Evolutionary conservation across 2,797 vertebrate species (phyloP).

Genomic region (Sphenodon punctatus): DNA sequence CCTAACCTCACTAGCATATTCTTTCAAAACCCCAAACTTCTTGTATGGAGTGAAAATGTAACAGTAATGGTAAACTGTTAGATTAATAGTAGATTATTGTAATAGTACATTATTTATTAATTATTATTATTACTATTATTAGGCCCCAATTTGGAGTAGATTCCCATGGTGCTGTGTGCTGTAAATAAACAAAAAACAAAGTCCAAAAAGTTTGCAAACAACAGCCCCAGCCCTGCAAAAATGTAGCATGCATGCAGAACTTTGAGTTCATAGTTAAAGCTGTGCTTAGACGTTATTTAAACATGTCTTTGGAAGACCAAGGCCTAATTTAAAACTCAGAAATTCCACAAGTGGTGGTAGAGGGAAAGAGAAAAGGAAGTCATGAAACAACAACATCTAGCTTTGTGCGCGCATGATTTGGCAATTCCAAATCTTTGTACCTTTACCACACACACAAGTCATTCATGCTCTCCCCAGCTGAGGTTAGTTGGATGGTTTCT

Average conservation of each 20-base stretch:
- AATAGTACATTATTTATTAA: no score
- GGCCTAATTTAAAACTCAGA: rapidly evolving
- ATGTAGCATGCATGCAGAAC: rapidly evolving
- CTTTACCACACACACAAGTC: no score
- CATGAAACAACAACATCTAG: no score
- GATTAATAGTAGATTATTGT: no score
- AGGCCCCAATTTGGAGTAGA: not conserved
- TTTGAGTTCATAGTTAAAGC: no score
- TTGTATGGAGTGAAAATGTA: no score
- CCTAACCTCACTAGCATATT: no score
- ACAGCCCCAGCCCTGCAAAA: not conserved
- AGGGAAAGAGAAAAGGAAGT: no score
- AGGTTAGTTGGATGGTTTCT: not conserved
- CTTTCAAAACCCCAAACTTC: no score
- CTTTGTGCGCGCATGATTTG: not conserved
- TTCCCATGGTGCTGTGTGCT: not conserved
- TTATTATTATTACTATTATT: not conserved
- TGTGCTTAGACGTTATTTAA: no score
- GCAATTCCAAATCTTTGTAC: rapidly evolving
- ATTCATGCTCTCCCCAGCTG: no score
- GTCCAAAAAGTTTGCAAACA: not conserved
- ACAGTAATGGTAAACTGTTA: no score
- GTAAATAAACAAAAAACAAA: not conserved
- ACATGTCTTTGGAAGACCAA: rapidly evolving
- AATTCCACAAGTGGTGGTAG: rapidly evolving